Evolutionary conservation across 1,140 invertebrate species (phyloP).

Genomic region (Meloidogyne floridensis): DNA sequence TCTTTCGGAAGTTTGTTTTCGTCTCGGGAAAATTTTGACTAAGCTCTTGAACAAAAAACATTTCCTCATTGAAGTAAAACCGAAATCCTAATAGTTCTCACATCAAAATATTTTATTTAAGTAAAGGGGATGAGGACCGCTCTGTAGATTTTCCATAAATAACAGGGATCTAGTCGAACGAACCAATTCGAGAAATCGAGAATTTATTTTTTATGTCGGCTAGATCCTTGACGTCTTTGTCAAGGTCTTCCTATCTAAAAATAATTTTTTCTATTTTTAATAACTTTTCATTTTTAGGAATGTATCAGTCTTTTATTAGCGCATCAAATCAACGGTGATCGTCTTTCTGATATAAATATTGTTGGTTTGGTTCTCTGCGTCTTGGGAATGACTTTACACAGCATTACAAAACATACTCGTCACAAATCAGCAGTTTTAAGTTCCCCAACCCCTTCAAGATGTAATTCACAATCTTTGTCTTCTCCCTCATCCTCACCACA

Average conservation of each 20-base stretch:
- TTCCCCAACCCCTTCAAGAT: neutral
- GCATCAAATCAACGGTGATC: conserved; percentile 80
- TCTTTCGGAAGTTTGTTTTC: no score
- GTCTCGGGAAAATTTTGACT: no score
- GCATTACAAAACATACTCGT: conserved; percentile 10
- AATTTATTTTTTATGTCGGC: no score
- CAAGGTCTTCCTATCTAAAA: neutral
- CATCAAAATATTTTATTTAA: no score
- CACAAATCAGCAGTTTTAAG: neutral
- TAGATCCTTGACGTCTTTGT: no score
- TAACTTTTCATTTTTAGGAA: conserved; percentile 74
- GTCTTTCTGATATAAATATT: conserved; percentile 80
- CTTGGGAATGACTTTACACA: conserved; percentile 81
- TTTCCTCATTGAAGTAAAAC: no score
- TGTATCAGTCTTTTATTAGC: conserved; percentile 70
- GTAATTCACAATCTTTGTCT: neutral
- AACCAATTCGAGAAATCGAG: no score
- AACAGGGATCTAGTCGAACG: no score
- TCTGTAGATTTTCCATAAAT: no score
- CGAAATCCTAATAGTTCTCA: no score
- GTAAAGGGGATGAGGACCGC: no score
- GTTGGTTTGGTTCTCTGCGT: conserved; percentile 84
- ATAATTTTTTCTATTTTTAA: neutral
- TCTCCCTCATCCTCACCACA: neutral
- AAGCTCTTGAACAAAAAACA: no score